Evolutionary conservation across 2,888 invertebrate species (phyloP), one percentile per base, ranked within the genome.

Genomic region (Lymantria monacha): DNA sequence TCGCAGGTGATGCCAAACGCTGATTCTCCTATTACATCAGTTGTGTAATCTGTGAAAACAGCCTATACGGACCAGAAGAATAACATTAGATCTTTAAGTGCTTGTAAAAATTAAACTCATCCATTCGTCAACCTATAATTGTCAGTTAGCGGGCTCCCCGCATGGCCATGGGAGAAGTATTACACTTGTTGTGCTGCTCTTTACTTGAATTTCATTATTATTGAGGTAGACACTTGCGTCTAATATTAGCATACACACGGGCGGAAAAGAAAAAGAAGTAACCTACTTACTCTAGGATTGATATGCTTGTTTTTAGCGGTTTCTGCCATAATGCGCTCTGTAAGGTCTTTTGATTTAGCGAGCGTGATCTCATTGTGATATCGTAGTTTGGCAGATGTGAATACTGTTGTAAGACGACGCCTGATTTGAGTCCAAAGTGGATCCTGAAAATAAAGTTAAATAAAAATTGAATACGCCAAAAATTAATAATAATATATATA

Each of bases 1-100:
- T 79, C 66, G 13, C 70, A 69, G 22, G 47, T 33, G 3, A 82
- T 47, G 0, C 82, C 81, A 44, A 82, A 79, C 0, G 78, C 69
- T 0, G 79, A 57, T 7, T 71, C 74, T 0, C 81, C 79, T 7
- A 80, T 73, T 3, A 82, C 54, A 48, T 82, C 81, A 0, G 80
- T 79, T 0, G 74, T 74, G 53, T 53, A 79, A 51, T 80, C 80
- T 0, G 75, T 63, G 44, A 51, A 76, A 7, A 71, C 14, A 1
- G 46, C 22, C 79, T 78, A 11, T 12, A 22, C 22, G 5, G 22
- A 5, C 22, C 5, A 36, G n/a, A 36, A 11, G 36, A 36, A n/a
- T 11, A 11, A 36, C 3, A 36, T 36, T n/a, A 36, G n/a, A 11
- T 36, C 2, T 11, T 36, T 36, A 36, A n/a, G n/a, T 1, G 36